Evolutionary conservation across 2,797 vertebrate genomes (phyloP).

Genomic region (Galago senegalensis): DNA sequence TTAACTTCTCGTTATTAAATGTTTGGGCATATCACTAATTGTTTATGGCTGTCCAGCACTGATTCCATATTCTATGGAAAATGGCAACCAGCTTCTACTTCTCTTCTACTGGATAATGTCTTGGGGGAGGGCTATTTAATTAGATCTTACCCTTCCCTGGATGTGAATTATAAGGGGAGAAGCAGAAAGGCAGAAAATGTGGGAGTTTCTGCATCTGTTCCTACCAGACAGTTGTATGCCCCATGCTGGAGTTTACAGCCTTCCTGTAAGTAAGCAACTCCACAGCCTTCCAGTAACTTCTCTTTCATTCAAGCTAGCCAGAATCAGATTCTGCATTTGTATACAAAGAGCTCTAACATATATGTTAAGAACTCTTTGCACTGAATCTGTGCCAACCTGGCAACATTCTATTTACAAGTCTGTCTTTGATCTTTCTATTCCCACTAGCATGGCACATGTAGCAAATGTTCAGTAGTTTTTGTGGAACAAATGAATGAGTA

Average conservation of each 20-base stretch:
- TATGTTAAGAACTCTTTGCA: background rate
- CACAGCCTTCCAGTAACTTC: background rate
- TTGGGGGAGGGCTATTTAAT: background rate
- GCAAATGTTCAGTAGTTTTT: background rate
- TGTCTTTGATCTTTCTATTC: background rate
- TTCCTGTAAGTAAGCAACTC: background rate
- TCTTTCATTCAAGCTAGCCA: background rate
- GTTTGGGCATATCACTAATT: background rate
- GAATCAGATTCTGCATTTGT: background rate
- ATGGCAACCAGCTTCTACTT: background rate
- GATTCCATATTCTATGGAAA: background rate
- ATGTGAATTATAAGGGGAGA: background rate
- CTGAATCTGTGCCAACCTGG: too few species aligned
- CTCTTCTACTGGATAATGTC: background rate
- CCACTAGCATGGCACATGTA: background rate
- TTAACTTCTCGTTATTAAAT: background rate
- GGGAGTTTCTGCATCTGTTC: background rate
- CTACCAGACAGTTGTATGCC: background rate
- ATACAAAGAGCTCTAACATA: background rate
- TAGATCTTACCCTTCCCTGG: background rate
- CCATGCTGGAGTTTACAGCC: background rate
- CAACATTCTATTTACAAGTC: accelerated
- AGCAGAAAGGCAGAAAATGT: background rate
- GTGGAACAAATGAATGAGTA: background rate
- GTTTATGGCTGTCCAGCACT: background rate